These are phyloP conservation scores for Aricia artaxerxes DNA, from an alignment of 2,888 invertebrate genomes.

Conservation along the genomic window DNA sequence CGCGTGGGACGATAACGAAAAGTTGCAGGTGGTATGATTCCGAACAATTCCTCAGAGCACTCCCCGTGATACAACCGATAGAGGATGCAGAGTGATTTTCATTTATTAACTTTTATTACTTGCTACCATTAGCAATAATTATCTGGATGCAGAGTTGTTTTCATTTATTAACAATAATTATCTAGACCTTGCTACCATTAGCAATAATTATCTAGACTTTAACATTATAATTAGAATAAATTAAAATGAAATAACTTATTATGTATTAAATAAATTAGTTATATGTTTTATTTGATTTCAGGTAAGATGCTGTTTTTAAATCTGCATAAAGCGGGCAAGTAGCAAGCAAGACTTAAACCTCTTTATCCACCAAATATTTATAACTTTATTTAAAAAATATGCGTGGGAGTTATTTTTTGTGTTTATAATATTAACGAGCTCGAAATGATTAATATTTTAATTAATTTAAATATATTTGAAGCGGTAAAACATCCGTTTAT, in stretches of 20 bases:
- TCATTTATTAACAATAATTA: neutral
- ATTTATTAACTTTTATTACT: neutral
- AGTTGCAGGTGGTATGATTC: too few relatives aligned
- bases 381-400: neutral
- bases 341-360: too few relatives aligned
- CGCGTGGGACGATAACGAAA: too few relatives aligned
- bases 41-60: too few relatives aligned
- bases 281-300: neutral
- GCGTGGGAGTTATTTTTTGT: neutral
- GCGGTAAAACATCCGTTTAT: neutral
- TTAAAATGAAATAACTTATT: neutral
- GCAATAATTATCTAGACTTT: neutral
- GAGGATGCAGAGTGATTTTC: too few relatives aligned
- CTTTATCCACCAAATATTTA: neutral
- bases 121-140: neutral
- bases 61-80: too few relatives aligned
- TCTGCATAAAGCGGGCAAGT: neutral
- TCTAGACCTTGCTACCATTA: neutral
- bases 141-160: neutral
- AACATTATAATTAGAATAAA: constrained; percentile 11
- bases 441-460: neutral
- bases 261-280: constrained; percentile 13
- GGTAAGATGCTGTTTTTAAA: constrained; percentile 7
- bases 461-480: neutral
- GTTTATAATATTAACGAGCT: too few relatives aligned